Evolutionary conservation across 2,888 invertebrate species (phyloP), one percentile per base, ranked within the genome.

Genomic region (Helicoverpa assulta): DNA sequence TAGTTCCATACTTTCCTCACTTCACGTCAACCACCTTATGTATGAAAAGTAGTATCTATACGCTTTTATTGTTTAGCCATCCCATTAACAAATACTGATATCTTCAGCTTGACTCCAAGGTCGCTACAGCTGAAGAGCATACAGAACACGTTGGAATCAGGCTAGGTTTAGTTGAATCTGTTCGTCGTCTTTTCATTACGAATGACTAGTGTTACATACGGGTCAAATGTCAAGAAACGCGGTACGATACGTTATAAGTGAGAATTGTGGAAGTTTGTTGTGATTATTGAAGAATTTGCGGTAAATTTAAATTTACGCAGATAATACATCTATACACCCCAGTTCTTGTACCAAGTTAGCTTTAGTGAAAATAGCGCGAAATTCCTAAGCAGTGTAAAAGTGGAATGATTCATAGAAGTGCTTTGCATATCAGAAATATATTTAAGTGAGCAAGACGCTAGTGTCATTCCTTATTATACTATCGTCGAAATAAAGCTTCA

Each of bases 11-110:
- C 82, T 78, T 89, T 85, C 90, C 94, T 94, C 90, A 94, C 93
- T 94, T 95, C 94, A 93, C 89, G 82, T 83, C 85, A 86, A 79
- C 87, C 85, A 80, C 76, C 70, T 75, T 90, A 93, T 93, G 91
- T 93, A 94, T 94, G 94, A 93, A 92, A 89, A 92, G 89, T 94
- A 94, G 90, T 94, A 94, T 91, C 89, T 93, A 93, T 93, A 93
- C 91, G 88, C 87, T 84, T 86, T 86, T 91, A 91, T 92, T 93
- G 92, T 94, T 93, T 93, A 90, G 91, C 88, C 90, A 89, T 86
- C 89, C 87, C 88, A 93, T 92, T 93, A 92, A 91, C 89, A 89
- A 92, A 92, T 89, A 88, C 89, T 90, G 84, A 87, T 87, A 82
- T 84, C 79, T 70, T 90, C 84, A 84, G 88, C 87, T 90, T 88